Evolutionary conservation across 2,113 vertebrate genomes (phyloP), one percentile per base, ranked within the genome.

Genomic region (Ailurus styani): DNA sequence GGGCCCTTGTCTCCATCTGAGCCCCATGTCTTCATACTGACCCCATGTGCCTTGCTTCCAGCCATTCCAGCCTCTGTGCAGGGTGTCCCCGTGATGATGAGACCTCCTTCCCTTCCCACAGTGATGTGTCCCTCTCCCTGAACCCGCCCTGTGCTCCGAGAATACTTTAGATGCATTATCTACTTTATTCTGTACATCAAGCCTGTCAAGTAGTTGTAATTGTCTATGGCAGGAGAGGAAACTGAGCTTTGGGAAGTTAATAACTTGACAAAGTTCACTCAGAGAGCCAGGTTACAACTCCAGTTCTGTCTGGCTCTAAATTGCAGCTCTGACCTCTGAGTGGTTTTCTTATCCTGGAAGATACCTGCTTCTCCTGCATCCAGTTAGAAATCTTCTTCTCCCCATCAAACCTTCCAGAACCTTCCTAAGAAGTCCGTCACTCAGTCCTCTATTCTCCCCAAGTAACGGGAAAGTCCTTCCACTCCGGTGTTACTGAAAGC

Each of bases 51-150:
- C 23, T 21, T 37, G 27, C 40, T 9, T 7, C 17, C 50, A 66
- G 75, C 21, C 6, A 60, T 73, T 37, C 60, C 15, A 73, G 17
- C 8, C 5, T 72, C 68, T 5, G 2, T 7, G 3, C 1, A 27
- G 27, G 6, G 34, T 60, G 25, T 27, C 50, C 62, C 47, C 42
- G 1, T 23, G 8, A 4, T 10, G 27, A 15, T 0, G 0, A 73
- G 14, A 50, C 40, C 3, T 40, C 40, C 4, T 1, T 31, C 4
- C 13, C 2, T 42, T 85, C 54, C 20, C 11, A 17, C 21, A 29
- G 27, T 23, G 37, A 52, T 2, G 21, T 20, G 3, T 27, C 27
- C 73, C 42, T 66, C 31, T 37, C 66, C 37, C 34, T 77, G 42
- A 77, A 15, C 42, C 14, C 27, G 18, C 73, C 15, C 14, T 5